Conservation (phyloP, 2,797 vertebrate species). For the Chelonia mydas region DNA sequence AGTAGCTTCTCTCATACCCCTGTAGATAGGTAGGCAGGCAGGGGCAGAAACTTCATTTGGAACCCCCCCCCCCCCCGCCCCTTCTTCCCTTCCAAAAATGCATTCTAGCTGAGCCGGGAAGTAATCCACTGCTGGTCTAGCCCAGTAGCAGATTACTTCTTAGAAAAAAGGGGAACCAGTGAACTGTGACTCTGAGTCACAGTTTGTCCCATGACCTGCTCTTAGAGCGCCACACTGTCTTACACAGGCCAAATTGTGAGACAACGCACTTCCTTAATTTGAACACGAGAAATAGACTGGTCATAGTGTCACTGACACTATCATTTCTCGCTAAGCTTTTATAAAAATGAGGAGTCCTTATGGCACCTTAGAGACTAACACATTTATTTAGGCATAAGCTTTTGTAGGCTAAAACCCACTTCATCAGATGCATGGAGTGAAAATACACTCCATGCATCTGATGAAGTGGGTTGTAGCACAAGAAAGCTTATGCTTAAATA, state of each 20-base stretch:
- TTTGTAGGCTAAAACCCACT: too few relatives aligned
- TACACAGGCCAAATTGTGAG: background rate
- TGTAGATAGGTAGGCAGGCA: background rate
- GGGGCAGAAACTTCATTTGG: background rate
- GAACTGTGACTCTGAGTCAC: background rate
- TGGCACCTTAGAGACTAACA: too few relatives aligned
- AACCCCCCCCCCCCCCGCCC: accelerated
- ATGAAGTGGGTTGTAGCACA: too few relatives aligned
- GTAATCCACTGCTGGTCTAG: background rate
- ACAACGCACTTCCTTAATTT: background rate
- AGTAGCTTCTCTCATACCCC: background rate
- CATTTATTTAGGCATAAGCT: too few relatives aligned
- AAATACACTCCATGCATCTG: too few relatives aligned
- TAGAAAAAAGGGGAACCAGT: background rate
- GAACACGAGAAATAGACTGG: background rate
- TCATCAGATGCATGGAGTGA: too few relatives aligned
- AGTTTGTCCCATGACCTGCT: background rate
- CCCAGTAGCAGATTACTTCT: background rate
- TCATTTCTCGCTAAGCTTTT: background rate
- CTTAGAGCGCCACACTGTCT: background rate
- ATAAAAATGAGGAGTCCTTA: too few relatives aligned
- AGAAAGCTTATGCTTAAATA: too few relatives aligned
- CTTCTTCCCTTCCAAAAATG: background rate
- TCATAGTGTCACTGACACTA: background rate
- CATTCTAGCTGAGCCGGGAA: background rate